Base-by-base conservation (phyloP, 2,113 vertebrate genomes). In the Sitta europaea region DNA sequence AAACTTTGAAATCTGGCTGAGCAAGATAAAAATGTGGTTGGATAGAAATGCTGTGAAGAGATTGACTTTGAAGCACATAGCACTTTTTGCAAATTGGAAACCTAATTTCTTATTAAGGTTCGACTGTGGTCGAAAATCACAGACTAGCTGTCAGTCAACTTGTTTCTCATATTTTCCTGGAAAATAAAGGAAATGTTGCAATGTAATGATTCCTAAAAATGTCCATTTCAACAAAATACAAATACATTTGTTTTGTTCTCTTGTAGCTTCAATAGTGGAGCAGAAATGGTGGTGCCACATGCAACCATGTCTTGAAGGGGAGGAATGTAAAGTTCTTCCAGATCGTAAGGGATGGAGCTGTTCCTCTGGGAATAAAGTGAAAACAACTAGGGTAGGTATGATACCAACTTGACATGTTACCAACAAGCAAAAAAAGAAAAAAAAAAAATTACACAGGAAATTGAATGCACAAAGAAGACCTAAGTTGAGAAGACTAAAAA, bases 221-320 rank as follows among this genome's bases (percentile, higher is more conserved):
- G 13, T 57, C 28, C 5, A 9, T 90, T 95, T 83, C n/a, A 76
- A 55, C 35, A 93, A 54, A 58, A 38, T 45, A 27, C 27, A 72
- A 51, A 59, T 54, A 6, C 78, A 15, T 71, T 47, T 96, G 36
- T 61, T 89, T 67, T 94, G 42, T 61, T 81, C 35, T 96, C 23
- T 82, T 65, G 14, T 67, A 99, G 99, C 99, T 93, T 99, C 99
- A n/a, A 99, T 99, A 96, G 99, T 99, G 97, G 98, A 99, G 96
- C 99, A 99, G 98, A 99, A 99, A 97, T 99, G 99, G 99, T 99
- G 99, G 99, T 99, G 99, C 96, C 99, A 99, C 88, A 99, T 99
- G 99, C 98, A 99, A 59, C 99, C 99, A 36, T 99, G 99, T 97
- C 98, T 99, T 95, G 99, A 99, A 83, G 99, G 99, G 90, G 99